phyloP scores from a whole-genome alignment of 2,113 vertebrate genomes.

The Cheirogaleus medius region DNA sequence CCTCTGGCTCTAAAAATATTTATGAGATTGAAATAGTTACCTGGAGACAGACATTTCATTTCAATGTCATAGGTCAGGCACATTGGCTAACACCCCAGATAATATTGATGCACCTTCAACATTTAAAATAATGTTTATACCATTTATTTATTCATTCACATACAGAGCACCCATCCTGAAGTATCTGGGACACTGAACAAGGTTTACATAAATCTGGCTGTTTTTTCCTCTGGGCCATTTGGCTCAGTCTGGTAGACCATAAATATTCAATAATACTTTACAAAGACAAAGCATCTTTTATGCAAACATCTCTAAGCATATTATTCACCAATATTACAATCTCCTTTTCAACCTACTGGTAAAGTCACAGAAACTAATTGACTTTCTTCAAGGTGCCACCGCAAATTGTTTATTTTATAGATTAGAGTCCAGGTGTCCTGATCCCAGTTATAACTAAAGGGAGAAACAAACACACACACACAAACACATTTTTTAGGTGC shows the following conservation, averaged over 20 bases:
- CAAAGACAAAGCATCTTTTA: conserved; percentile 81
- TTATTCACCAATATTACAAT: conserved; percentile 77
- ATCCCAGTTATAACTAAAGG: conserved; percentile 42
- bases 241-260: conserved; percentile 73
- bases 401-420: conserved; percentile 67
- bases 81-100: conserved; percentile 57
- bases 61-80: conserved; percentile 62
- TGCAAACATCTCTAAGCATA: conserved; percentile 77
- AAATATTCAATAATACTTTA: conserved; percentile 80
- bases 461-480: conserved; percentile 35
- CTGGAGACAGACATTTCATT: conserved; percentile 68
- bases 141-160: conserved; percentile 76
- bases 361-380: conserved; percentile 77
- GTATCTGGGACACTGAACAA: conserved; percentile 76
- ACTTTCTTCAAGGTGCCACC: conserved; percentile 75
- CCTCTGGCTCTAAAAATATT: conserved; percentile 67
- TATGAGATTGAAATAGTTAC: conserved; percentile 70
- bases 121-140: conserved; percentile 67
- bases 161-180: conserved; percentile 66
- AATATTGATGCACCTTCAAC: conserved; percentile 69
- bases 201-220: conserved; percentile 80
- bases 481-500: conserved; percentile 55
- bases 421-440: conserved; percentile 46
- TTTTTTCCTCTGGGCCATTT: conserved; percentile 76
- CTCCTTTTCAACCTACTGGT: conserved; percentile 76